Percentiles rank a stretch among this genome's conserved stretches.
Conservation (phyloP, 2,797 vertebrate genomes). For the Hoplostethus atlanticus region DNA sequence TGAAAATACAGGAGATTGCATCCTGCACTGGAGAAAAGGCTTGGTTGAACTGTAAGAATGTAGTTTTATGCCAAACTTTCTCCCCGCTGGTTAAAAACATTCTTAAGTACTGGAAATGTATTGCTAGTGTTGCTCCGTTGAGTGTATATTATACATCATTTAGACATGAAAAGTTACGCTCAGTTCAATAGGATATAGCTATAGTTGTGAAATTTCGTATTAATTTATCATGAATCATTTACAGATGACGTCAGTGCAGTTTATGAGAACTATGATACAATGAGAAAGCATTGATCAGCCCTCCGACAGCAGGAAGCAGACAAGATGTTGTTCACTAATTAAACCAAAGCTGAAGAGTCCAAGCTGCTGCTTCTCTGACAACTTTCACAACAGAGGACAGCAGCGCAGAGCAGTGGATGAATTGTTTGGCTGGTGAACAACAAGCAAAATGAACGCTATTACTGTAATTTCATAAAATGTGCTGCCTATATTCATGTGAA, state of each 20-base stretch:
- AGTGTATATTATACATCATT: conserved; percentile 69
- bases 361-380: conserved; percentile 39
- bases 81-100: conserved; percentile 78
- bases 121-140: conserved; percentile 82
- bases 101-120: conserved; percentile 80
- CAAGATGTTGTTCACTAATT: conserved; percentile 20
- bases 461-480: conserved; percentile 45
- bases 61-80: conserved; percentile 59
- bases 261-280: conserved; percentile 38
- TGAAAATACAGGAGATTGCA: conserved; percentile 72
- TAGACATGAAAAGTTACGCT: conserved; percentile 75
- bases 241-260: conserved; percentile 69
- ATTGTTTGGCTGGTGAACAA: conserved; percentile 55
- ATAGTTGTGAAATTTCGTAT: conserved; percentile 55
- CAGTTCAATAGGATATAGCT: conserved; percentile 66
- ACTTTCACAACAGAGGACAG: conserved; percentile 58
- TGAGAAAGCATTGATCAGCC: conserved; percentile 44
- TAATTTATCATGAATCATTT: conserved; percentile 63
- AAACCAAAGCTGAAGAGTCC: conserved; percentile 42
- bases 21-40: conserved; percentile 70
- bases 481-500: conserved; percentile 20
- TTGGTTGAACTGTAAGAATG: conserved; percentile 59
- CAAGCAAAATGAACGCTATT: conserved; percentile 53
- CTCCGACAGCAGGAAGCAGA: conserved; percentile 28
- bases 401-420: conserved; percentile 58